Conservation (phyloP, 2,113 vertebrate species). For the Camelus bactrianus region DNA sequence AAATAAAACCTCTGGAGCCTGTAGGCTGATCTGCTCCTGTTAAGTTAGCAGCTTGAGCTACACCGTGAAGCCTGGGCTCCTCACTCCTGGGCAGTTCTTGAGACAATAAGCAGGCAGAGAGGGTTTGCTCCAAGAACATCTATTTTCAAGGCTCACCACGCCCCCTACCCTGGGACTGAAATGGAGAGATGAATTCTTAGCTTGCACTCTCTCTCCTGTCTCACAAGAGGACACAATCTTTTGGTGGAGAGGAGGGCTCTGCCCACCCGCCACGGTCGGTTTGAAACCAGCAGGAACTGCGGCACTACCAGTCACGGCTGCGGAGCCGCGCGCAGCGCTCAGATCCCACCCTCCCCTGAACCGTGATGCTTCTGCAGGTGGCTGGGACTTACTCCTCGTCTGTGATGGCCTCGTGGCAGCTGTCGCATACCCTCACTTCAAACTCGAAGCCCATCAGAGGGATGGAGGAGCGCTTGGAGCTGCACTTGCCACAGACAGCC, state of each 20-base stretch:
- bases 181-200: neutral
- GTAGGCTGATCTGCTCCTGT: neutral
- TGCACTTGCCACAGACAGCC: slow-evolving; percentile 97
- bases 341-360: neutral
- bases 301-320: fast-evolving
- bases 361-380: fast-evolving
- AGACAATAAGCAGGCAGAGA: neutral
- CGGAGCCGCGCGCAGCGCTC: neutral
- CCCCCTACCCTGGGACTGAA: neutral
- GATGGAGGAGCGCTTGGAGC: slow-evolving; percentile 96
- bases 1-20: neutral
- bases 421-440: slow-evolving; percentile 97
- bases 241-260: neutral
- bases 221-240: neutral
- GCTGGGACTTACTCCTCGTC: slow-evolving; percentile 96
- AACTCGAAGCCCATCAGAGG: slow-evolving; percentile 99
- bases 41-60: neutral
- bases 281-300: neutral
- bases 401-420: slow-evolving; percentile 96
- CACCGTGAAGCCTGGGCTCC: neutral
- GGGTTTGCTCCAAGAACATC: neutral
- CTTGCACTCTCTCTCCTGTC: neutral
- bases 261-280: neutral
- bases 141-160: neutral
- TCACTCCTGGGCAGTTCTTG: neutral